Evolutionary conservation across 2,797 vertebrate species (phyloP), one percentile per base, ranked within the genome.

Genomic region (Artibeus jamaicensis): DNA sequence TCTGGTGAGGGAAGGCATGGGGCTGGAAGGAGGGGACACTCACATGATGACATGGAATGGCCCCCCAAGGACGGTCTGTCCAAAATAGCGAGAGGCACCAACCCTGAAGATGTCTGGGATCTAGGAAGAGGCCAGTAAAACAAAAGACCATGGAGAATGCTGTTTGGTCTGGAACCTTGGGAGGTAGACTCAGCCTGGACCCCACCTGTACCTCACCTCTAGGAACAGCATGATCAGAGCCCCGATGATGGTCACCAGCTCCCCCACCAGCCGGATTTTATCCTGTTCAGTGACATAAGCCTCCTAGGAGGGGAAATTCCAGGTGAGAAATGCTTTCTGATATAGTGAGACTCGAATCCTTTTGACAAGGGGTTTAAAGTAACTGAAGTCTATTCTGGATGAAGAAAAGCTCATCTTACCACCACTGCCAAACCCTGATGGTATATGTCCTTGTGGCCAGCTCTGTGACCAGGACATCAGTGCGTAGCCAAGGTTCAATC

Each of bases 41-140:
- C 97, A 99, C 99, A 99, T 98, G 91, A 99, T 99, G 91, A 99
- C 98, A 88, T 99, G 99, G 95, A 99, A 99, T 18, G 99, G 99
- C 0, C 99, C 99, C 96, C 99, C 99, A 1, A 99, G 99, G 10
- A 99, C 99, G 0, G 99, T 99, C 97, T 99, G 99, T 62, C 99
- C 99, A 70, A 99, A 99, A 97, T 99, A 99, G n/a, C 99, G 99
- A 0, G 98, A 99, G 26, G 98, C 99, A 95, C 99, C 99, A 19
- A 99, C 99, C 97, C 99, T 99, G 94, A 99, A 98, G 88, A 99
- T 99, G 87, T 99, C 99, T 59, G 99, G 99, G 93, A 99, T 99
- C 99, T 99, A 97, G 97, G 59, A 93, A 91, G 93, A 73, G 73
- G 26, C 24, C 62, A 34, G 95, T 19, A 70, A 65, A 65, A 70